Evolutionary conservation across 2,888 invertebrate genomes (phyloP).

Genomic region (Sabatieria punctata): DNA sequence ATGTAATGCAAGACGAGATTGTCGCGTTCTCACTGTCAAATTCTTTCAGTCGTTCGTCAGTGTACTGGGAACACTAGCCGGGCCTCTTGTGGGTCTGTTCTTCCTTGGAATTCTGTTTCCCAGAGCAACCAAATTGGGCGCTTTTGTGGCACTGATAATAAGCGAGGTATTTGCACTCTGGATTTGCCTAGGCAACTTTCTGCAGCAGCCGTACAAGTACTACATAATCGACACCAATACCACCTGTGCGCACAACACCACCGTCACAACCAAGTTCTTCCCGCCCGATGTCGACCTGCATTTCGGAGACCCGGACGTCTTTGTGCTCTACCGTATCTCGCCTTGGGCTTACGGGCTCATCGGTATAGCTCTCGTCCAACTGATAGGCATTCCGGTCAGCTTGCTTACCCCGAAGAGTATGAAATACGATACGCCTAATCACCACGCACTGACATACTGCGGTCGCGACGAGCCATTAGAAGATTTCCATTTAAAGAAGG

Average conservation of each 20-base stretch:
- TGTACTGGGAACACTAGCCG: constrained; percentile 1
- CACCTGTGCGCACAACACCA: too few relatives aligned
- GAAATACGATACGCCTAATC: too few relatives aligned
- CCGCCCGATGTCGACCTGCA: background rate
- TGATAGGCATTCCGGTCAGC: too few relatives aligned
- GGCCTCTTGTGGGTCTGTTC: constrained; percentile 5
- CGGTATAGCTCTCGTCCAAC: too few relatives aligned
- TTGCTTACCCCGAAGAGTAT: too few relatives aligned
- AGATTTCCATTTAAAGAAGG: too few relatives aligned
- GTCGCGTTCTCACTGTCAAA: too few relatives aligned
- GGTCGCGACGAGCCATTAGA: too few relatives aligned
- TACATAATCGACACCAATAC: background rate
- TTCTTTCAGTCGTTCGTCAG: background rate
- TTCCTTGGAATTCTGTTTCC: background rate
- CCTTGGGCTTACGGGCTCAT: too few relatives aligned
- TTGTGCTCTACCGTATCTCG: too few relatives aligned
- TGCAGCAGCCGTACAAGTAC: background rate
- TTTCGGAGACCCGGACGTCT: background rate
- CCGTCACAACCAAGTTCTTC: background rate
- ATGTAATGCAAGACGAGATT: too few relatives aligned
- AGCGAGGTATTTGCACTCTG: background rate
- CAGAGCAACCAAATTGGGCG: background rate
- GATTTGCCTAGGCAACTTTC: background rate
- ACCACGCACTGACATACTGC: too few relatives aligned
- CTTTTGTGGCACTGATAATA: background rate